Conservation (phyloP, 1,140 invertebrate species). For the Pseudomyrmex flavicornis region DNA sequence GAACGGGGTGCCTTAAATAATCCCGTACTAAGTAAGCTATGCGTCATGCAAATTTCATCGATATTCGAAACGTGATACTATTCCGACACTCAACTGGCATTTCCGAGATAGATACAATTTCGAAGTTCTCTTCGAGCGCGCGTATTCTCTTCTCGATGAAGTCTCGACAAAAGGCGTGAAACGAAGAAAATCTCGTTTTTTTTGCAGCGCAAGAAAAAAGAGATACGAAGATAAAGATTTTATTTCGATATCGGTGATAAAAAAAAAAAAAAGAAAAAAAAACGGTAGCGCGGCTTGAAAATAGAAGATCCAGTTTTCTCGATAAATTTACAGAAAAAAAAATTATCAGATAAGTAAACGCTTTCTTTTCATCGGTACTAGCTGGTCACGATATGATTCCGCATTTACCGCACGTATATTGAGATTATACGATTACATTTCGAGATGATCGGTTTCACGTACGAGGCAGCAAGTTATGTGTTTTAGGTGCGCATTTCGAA, state of each 20-base stretch:
- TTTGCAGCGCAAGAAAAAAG: not conserved
- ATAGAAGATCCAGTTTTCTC: too few relatives aligned
- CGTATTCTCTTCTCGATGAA: not conserved
- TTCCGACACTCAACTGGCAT: not conserved
- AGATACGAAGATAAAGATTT: not conserved
- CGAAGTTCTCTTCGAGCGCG: not conserved
- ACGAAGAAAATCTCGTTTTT: not conserved
- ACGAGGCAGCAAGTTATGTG: not conserved
- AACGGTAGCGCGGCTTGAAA: too few relatives aligned
- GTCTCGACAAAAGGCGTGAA: not conserved
- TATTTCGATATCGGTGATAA: too few relatives aligned
- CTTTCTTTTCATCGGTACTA: too few relatives aligned
- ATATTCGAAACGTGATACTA: slow-evolving; percentile 16
- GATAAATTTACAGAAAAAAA: too few relatives aligned
- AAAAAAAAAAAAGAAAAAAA: too few relatives aligned
- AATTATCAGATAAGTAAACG: too few relatives aligned
- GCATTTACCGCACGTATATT: slow-evolving; percentile 1
- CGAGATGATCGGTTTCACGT: slow-evolving; percentile 32
- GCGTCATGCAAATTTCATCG: slow-evolving; percentile 14
- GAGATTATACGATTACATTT: slow-evolving; percentile 12
- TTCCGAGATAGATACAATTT: slow-evolving; percentile 13
- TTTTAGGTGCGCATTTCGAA: slow-evolving; percentile 43
- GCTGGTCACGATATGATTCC: too few relatives aligned
- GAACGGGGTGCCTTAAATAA: slow-evolving; percentile 29
- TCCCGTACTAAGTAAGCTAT: slow-evolving; percentile 8